These are phyloP conservation scores for Latrodectus hesperus DNA, from an alignment of 2,888 invertebrate species.

Conservation along the genomic window DNA sequence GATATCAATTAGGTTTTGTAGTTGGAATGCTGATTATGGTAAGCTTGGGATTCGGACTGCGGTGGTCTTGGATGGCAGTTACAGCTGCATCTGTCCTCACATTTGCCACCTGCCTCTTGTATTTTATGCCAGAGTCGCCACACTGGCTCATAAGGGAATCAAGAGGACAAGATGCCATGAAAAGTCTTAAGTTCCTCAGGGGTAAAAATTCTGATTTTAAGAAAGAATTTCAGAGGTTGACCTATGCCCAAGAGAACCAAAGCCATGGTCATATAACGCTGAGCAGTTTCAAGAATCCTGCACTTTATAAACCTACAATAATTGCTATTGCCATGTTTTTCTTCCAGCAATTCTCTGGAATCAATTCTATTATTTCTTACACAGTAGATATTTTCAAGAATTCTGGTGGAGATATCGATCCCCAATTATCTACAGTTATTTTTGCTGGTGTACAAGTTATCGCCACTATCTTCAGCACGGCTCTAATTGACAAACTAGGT, in stretches of 20 bases:
- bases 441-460: conserved; percentile 75
- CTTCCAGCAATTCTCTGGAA: conserved; percentile 75
- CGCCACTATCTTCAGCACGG: conserved; percentile 73
- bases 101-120: conserved; percentile 30
- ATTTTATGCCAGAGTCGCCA: conserved; percentile 69
- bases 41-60: conserved; percentile 44
- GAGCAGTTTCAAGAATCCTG: conserved; percentile 70
- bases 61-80: conserved; percentile 62
- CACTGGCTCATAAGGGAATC: conserved; percentile 51
- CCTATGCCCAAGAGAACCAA: not conserved
- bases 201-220: conserved; percentile 71
- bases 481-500: conserved; percentile 75
- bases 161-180: conserved; percentile 48
- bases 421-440: conserved; percentile 72
- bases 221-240: conserved; percentile 42
- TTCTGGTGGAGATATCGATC: conserved; percentile 72
- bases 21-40: conserved; percentile 57
- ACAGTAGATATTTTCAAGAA: conserved; percentile 74
- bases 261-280: not conserved
- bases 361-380: conserved; percentile 76
- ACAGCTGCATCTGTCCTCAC: conserved; percentile 26
- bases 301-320: conserved; percentile 73
- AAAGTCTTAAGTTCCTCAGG: conserved; percentile 72
- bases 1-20: conserved; percentile 59
- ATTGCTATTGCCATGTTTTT: conserved; percentile 74